Conservation (phyloP, 2,888 invertebrate genomes). For the Caenorhabditis sp. region DNA sequence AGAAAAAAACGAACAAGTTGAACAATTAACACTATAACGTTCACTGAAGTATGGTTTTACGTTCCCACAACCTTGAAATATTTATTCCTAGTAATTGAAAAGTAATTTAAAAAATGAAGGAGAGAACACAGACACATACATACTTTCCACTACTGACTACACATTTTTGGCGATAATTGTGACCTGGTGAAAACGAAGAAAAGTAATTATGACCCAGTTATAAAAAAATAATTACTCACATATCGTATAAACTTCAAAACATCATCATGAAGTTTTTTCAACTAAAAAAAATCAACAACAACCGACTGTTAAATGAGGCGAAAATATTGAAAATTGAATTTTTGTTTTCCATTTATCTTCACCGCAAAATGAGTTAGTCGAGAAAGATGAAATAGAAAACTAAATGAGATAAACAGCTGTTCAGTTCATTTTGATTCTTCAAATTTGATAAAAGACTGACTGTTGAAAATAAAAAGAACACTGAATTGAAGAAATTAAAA, state of each 20-base stretch:
- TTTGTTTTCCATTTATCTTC: too few species aligned
- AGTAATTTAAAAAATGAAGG: not conserved
- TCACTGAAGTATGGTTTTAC: not conserved
- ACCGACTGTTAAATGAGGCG: not conserved
- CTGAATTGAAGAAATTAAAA: not conserved
- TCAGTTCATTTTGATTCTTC: not conserved
- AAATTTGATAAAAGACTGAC: not conserved
- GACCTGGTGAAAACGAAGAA: not conserved
- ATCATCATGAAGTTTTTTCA: not conserved
- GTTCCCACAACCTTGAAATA: slow-evolving; percentile 9
- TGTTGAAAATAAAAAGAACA: not conserved
- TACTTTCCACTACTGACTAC: not conserved
- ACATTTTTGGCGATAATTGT: not conserved
- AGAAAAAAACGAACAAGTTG: too few species aligned
- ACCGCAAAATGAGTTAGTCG: not conserved
- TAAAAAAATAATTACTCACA: not conserved
- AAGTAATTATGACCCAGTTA: slow-evolving; percentile 1
- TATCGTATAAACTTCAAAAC: too few species aligned
- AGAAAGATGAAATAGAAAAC: not conserved
- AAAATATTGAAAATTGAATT: too few species aligned
- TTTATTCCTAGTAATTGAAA: slow-evolving; percentile 8
- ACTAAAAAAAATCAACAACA: not conserved
- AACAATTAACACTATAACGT: not conserved
- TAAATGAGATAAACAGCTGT: not conserved
- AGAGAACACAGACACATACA: not conserved